Evolutionary conservation across 2,113 vertebrate genomes (phyloP), one percentile per base, ranked within the genome.

Genomic region (Promerops cafer): DNA sequence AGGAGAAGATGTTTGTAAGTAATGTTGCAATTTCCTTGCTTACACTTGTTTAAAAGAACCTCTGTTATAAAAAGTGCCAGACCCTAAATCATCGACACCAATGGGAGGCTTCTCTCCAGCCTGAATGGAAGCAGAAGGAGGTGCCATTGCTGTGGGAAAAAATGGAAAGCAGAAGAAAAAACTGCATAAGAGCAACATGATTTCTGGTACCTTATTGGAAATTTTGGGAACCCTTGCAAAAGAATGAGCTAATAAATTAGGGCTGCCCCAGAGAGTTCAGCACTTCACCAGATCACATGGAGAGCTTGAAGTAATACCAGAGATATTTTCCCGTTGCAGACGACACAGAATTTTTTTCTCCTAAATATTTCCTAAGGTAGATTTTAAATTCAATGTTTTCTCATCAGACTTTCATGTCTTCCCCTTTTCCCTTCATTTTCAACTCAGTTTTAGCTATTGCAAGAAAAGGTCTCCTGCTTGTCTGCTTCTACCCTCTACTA

Each of bases 381-480:
- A 83, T 93, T 74, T 95, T 71, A 81, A 94, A 78, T 85, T 81
- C 64, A 75, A 33, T 68, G 22, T 7, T 86, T 90, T 94, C 90
- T 81, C 60, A 59, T 80, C 49, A 93, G 47, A 77, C n/a, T 81
- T 93, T 40, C 47, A n/a, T 4, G 8, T 49, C 39, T 47, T 76
- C 28, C 28, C n/a, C 33, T 70, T 60, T 64, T 18, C 44, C 26
- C 40, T 63, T 80, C 14, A 57, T 87, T 87, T 83, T 72, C 40
- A 84, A 35, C 63, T 87, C 81, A 66, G 39, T 72, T 81, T 82
- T 63, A 30, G 45, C 65, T 82, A 35, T 11, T 72, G 47, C 49
- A 80, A 90, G 30, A 49, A 85, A 81, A 83, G 23, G 28, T 83
- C 23, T 80, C 37, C 44, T 37, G 23, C 84, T 77, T 50, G 21